Evolutionary conservation across 1,140 invertebrate species (phyloP), one percentile per base, ranked within the genome.

Genomic region (Rhyacophila brunnea): DNA sequence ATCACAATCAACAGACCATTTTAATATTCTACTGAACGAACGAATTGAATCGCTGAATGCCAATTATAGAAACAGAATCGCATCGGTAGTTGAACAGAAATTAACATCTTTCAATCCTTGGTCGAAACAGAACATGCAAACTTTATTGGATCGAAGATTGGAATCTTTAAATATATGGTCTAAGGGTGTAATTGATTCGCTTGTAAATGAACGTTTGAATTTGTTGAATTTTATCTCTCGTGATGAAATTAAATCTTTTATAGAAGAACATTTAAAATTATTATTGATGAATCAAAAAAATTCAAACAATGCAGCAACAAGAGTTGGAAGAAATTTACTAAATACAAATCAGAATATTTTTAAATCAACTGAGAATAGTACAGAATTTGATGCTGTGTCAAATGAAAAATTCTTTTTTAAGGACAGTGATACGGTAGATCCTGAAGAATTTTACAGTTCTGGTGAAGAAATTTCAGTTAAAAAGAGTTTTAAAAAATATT

Each of bases 91-190:
- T 6, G 38, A 40, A 6, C 38, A 15, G 38, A 40, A n/a, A 40
- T 15, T 40, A n/a, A n/a, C 5, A 4, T 40, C 38, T 6, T 6
- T 40, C 3, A 40, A 40, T 40, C 38, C 23, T 3, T 28, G 23
- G 23, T 5, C 23, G 10, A 52, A 52, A 52, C 14, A 52, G 3
- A 11, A 4, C 1, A 9, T 54, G 13, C 43, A 44, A 11, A 34
- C 19, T 38, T 6, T 15, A 19, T 23, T 42, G 15, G 6, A 28
- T 18, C 19, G 42, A 20, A 42, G 38, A 43, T 42, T 38, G 38
- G 50, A 52, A 32, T 42, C 36, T 20, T 34, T 54, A 10, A 42
- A 45, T 35, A 34, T 54, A 5, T 54, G 51, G 51, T 44, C 42
- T 10, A 14, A 23, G 5, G 10, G 14, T 11, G 44, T 18, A 45